Evolutionary conservation across 2,113 vertebrate genomes (phyloP).

Genomic region (Puntigrus tetrazona): DNA sequence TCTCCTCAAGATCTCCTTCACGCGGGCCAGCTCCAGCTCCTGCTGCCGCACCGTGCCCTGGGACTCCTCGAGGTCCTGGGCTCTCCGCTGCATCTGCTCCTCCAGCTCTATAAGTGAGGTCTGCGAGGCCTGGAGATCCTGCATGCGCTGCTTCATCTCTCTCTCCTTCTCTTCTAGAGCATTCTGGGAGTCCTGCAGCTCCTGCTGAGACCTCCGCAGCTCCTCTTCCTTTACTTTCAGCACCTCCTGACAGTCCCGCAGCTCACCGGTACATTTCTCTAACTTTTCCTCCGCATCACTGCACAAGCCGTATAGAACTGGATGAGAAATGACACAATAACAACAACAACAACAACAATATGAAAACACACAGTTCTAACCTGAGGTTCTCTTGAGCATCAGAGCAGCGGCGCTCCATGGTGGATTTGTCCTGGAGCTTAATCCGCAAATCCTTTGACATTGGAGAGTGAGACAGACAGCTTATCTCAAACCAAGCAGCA

Average conservation of each 20-base stretch:
- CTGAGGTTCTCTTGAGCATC: conserved; percentile 79
- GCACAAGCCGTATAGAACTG: background rate
- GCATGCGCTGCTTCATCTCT: conserved; percentile 59
- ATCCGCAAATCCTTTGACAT: conserved; percentile 68
- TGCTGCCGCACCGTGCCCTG: conserved; percentile 69
- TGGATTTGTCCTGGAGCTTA: conserved; percentile 72
- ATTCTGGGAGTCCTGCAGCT: conserved; percentile 60
- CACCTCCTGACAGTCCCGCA: conserved; percentile 66
- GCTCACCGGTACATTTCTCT: conserved; percentile 72
- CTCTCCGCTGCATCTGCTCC: conserved; percentile 73
- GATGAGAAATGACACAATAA: conserved; percentile 22
- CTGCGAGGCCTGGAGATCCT: conserved; percentile 58
- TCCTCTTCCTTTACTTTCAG: conserved; percentile 77
- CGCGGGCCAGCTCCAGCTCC: conserved; percentile 72
- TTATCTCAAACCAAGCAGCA: conserved; percentile 13
- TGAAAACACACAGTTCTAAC: conserved; percentile 67
- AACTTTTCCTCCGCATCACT: conserved; percentile 77
- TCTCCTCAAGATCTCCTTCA: conserved; percentile 76
- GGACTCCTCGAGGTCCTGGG: conserved; percentile 72
- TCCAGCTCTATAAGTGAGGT: conserved; percentile 64
- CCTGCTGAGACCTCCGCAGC: conserved; percentile 49
- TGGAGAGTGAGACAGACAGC: conserved; percentile 15
- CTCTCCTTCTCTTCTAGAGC: conserved; percentile 58
- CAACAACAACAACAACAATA: conserved; percentile 10
- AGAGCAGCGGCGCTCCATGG: conserved; percentile 70